phyloP scores from a whole-genome alignment of 1,140 invertebrate genomes.

The Hyphantria cunea region DNA sequence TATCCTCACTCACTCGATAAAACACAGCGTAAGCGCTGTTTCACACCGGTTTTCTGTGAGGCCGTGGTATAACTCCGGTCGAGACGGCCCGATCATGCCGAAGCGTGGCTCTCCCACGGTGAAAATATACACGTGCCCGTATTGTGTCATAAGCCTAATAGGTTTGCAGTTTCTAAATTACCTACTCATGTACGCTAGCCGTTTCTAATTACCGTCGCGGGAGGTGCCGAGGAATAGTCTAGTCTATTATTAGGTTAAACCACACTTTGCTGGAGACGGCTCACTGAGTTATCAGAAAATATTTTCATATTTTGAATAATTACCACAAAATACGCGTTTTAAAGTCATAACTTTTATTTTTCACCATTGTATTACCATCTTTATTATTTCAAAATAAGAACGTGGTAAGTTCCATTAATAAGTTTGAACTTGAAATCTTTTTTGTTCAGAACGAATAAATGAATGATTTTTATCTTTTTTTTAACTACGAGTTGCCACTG shows the following conservation, averaged over 20 bases:
- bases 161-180: not conserved
- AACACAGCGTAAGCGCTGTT: no score
- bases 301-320: not conserved
- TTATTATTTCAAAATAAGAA: constrained; percentile 12
- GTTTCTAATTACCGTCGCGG: constrained; percentile 3
- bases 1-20: no score
- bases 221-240: not conserved
- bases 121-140: no score
- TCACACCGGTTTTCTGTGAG: no score
- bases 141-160: no score
- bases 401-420: not conserved
- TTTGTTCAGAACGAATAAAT: not conserved
- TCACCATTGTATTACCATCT: not conserved
- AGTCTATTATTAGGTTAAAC: not conserved
- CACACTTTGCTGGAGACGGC: not conserved
- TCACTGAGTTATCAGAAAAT: not conserved
- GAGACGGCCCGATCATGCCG: no score
- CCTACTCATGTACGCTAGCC: not conserved
- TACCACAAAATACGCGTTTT: not conserved
- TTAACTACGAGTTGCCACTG: constrained; percentile 22
- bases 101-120: no score
- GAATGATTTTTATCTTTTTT: constrained; percentile 20
- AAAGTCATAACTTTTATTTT: no score
- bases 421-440: not conserved
- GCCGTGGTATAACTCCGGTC: no score